Evolutionary conservation across 1,140 invertebrate genomes (phyloP).

Genomic region (Wasmannia auropunctata): DNA sequence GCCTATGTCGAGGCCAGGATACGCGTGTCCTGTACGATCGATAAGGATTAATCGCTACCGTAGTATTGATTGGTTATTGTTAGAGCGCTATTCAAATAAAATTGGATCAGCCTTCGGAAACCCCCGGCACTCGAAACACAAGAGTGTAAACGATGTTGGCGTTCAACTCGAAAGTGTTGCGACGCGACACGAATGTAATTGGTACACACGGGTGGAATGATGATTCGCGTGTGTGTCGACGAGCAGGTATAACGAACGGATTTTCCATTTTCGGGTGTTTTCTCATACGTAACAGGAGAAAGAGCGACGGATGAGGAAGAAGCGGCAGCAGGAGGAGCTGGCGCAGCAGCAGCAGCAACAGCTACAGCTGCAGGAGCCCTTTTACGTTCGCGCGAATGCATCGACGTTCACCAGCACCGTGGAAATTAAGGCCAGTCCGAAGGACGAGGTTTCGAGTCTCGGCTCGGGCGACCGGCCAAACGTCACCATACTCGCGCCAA

Average conservation of each 20-base stretch:
- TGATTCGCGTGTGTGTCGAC: not conserved
- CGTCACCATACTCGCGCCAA: constrained; percentile 91
- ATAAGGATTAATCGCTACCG: constrained; percentile 44
- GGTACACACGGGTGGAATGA: not conserved
- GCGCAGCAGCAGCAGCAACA: constrained; percentile 88
- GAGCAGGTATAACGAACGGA: not conserved
- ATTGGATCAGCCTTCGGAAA: constrained; percentile 53
- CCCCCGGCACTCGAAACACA: constrained; percentile 36
- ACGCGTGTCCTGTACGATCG: constrained; percentile 20
- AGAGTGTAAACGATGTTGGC: constrained; percentile 42
- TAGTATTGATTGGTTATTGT: constrained; percentile 58
- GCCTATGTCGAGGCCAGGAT: not conserved
- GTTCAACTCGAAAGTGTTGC: constrained; percentile 40
- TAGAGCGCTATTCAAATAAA: constrained; percentile 46
- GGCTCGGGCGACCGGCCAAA: constrained; percentile 87
- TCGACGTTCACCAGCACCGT: constrained; percentile 90
- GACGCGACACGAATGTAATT: constrained; percentile 25
- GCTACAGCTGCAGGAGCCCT: constrained; percentile 91
- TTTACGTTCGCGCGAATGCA: constrained; percentile 91
- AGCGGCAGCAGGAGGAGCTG: constrained; percentile 91
- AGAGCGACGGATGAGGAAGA: constrained; percentile 91
- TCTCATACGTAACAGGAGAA: constrained; percentile 86
- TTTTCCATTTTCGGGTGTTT: constrained; percentile 13
- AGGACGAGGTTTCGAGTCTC: constrained; percentile 83
- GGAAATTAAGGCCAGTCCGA: constrained; percentile 89